A percentile compares a stretch with the other conserved stretches of the same genome.
These are phyloP conservation scores for Copidosoma aretas DNA, from an alignment of 2,888 invertebrate genomes.

Conservation along the genomic window DNA sequence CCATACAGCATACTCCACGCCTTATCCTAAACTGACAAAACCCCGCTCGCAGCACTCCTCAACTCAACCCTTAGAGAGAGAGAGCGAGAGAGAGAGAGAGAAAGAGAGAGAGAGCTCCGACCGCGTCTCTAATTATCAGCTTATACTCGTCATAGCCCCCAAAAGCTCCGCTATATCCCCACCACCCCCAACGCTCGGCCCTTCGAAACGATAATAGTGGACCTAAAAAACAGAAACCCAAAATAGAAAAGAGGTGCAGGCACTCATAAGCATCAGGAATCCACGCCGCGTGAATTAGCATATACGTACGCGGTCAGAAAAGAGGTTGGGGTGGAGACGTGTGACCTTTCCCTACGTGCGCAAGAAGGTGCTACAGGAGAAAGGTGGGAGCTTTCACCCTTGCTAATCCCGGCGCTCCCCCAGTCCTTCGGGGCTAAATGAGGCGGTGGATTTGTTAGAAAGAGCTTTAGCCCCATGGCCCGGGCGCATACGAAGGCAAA, in stretches of 20 bases:
- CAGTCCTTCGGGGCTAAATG: slow-evolving; percentile 55
- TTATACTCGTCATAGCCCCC: no score
- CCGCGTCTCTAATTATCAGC: no score
- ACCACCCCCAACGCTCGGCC: no score
- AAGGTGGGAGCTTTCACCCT: slow-evolving; percentile 55
- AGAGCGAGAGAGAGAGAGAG: no score
- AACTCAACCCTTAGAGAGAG: no score
- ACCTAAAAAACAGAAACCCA: not conserved
- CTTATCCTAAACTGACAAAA: no score
- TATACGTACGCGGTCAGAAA: slow-evolving; percentile 58
- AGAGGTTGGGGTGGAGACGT: slow-evolving; percentile 37
- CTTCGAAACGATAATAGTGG: no score
- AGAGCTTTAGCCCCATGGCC: slow-evolving; percentile 57
- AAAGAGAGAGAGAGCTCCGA: no score
- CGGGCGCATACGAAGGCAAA: slow-evolving; percentile 17
- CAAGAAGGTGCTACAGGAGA: slow-evolving; percentile 50
- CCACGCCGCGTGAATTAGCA: slow-evolving; percentile 52
- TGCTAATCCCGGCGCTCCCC: slow-evolving; percentile 52
- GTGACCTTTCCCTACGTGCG: not conserved
- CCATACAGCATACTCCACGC: no score
- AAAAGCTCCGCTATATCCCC: no score
- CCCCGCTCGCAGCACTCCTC: no score
- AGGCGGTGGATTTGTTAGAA: slow-evolving; percentile 63
- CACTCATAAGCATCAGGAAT: slow-evolving; percentile 38
- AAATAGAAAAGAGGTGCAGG: not conserved